These are phyloP conservation scores for Melanostoma scalare DNA, from an alignment of 2,888 invertebrate genomes.

Conservation along the genomic window DNA sequence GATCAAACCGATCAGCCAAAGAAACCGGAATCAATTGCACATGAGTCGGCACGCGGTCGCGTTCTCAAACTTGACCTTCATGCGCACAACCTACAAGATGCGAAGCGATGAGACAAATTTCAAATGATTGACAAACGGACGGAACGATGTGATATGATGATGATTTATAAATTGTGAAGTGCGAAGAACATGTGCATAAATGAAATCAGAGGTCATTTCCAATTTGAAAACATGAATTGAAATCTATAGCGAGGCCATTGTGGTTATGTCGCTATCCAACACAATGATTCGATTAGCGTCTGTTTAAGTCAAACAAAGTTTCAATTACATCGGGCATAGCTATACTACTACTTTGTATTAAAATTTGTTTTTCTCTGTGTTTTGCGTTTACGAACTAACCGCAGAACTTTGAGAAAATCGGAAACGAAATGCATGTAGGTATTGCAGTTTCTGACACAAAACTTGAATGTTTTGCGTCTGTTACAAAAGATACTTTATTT, in stretches of 20 bases:
- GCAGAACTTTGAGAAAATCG: too few species aligned
- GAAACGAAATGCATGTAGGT: too few species aligned
- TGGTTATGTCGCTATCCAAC: constrained; percentile 47
- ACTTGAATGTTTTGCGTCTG: too few species aligned
- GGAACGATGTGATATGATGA: constrained; percentile 24
- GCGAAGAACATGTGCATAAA: constrained; percentile 55
- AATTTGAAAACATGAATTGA: constrained; percentile 66
- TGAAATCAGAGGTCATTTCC: constrained; percentile 67
- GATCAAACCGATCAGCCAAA: constrained; percentile 3
- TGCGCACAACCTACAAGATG: constrained; percentile 14
- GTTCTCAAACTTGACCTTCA: constrained; percentile 60
- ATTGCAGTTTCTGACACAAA: too few species aligned
- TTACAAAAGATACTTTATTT: too few species aligned
- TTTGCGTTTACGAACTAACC: too few species aligned
- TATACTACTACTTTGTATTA: background rate
- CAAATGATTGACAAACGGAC: constrained; percentile 30
- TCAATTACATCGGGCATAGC: constrained; percentile 35
- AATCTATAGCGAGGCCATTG: constrained; percentile 67
- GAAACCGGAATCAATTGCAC: constrained; percentile 64
- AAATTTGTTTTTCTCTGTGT: too few species aligned
- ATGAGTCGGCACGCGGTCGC: constrained; percentile 23
- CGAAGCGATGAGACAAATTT: constrained; percentile 52
- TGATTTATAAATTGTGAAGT: constrained; percentile 30
- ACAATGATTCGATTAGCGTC: constrained; percentile 65
- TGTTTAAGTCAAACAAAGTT: constrained; percentile 54